Evolutionary conservation across 2,797 vertebrate genomes (phyloP), one percentile per base, ranked within the genome.

Genomic region (Acanthis flammea): DNA sequence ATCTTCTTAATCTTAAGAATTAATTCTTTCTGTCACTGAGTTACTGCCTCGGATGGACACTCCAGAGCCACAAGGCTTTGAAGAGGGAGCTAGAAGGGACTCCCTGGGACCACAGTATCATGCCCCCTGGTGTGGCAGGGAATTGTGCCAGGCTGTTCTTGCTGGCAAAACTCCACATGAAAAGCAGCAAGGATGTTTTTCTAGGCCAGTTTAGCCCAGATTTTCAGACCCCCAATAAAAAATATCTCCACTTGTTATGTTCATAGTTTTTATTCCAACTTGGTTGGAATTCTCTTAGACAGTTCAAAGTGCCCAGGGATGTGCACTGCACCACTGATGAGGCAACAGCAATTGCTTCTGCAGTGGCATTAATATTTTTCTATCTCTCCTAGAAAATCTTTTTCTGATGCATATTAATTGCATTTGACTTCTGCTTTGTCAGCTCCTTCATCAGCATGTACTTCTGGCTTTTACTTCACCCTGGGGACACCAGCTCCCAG

Each of bases 371-470:
- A 88, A 77, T 22, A 55, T 13, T 82, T 73, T 85, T 31, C 67
- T 60, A 4, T 76, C 14, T 86, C 42, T 87, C 12, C 22, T 55
- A 48, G 61, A 88, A 93, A 88, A 7, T 3, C 41, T 39, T 88
- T 77, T 88, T 70, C 57, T 83, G 76, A 71, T 90, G 65, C 37
- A 53, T 67, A 71, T 83, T 88, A 93, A 86, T 88, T 86, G 41
- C 60, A 71, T 88, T 74, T 90, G 76, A 31, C 61, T 92, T 92
- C 50, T 90, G 76, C 68, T 88, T 88, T 86, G 60, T 86, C 93
- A 87, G 63, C 41, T 91, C 17, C 75, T 91, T 75, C 66, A 73
- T 73, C 79, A 77, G 60, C 57, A 30, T 31, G 16, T 65, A 67
- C 25, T 79, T 68, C 60, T 89, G 67, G 30, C 37, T 82, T 86